Conservation (phyloP, 2,888 invertebrate genomes). For the Gibbula magus region DNA sequence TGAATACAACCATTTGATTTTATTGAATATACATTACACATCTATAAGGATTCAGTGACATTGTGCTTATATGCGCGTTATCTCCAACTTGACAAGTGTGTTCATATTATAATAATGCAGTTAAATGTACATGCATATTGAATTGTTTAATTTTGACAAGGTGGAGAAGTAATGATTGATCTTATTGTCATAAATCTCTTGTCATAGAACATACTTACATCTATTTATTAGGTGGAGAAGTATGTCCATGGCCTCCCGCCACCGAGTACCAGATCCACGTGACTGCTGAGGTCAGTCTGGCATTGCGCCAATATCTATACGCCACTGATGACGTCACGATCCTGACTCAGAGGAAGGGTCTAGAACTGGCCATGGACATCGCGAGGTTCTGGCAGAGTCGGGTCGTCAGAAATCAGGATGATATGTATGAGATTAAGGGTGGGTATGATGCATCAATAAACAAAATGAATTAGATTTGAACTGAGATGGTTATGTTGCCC, state of each 20-base stretch:
- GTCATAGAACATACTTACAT: too few relatives aligned
- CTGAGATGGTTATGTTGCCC: not conserved
- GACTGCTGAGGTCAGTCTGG: slow-evolving; percentile 60
- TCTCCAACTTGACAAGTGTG: too few relatives aligned
- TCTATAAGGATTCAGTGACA: too few relatives aligned
- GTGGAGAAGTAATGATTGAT: slow-evolving; percentile 39
- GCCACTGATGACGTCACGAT: slow-evolving; percentile 57
- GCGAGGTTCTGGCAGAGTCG: slow-evolving; percentile 51
- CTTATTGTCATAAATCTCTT: too few relatives aligned
- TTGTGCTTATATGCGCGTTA: too few relatives aligned
- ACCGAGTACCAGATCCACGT: slow-evolving; percentile 50
- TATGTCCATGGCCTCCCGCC: slow-evolving; percentile 30
- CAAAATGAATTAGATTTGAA: not conserved
- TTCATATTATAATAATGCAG: too few relatives aligned
- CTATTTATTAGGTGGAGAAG: slow-evolving; percentile 46
- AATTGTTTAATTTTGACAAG: not conserved
- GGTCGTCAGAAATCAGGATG: slow-evolving; percentile 25
- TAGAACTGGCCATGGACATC: slow-evolving; percentile 54
- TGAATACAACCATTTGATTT: too few relatives aligned
- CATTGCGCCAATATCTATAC: slow-evolving; percentile 62
- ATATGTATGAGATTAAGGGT: slow-evolving; percentile 46
- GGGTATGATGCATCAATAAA: not conserved
- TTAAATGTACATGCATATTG: too few relatives aligned
- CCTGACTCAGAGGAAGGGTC: slow-evolving; percentile 47
- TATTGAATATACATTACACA: too few relatives aligned